Conservation (phyloP, 1,140 invertebrate genomes). For the Diorhabda carinulata region DNA sequence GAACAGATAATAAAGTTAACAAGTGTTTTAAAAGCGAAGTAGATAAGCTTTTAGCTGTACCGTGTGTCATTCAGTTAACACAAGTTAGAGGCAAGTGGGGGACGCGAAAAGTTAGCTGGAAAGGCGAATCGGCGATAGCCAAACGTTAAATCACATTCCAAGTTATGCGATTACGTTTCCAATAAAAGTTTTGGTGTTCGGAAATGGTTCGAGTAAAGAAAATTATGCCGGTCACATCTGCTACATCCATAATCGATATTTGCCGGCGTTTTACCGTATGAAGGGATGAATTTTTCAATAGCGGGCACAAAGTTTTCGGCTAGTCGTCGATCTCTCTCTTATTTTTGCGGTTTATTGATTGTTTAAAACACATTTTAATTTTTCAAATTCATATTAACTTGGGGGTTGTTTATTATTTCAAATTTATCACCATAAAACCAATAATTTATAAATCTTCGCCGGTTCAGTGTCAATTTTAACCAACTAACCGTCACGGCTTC, state of each 20-base stretch:
- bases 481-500: too few relatives aligned
- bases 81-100: background rate
- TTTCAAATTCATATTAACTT: background rate
- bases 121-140: constrained; percentile 5
- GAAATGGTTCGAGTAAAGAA: constrained; percentile 17
- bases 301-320: constrained; percentile 7
- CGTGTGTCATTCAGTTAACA: background rate
- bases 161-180: constrained; percentile 31
- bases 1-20: background rate
- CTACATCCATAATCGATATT: constrained; percentile 29
- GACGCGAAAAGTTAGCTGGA: background rate
- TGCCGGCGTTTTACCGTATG: constrained; percentile 7
- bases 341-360: constrained; percentile 5
- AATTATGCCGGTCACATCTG: constrained; percentile 31
- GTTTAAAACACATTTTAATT: background rate
- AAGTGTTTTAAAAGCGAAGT: background rate
- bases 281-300: constrained; percentile 21
- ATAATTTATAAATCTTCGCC: too few relatives aligned
- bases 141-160: constrained; percentile 30
- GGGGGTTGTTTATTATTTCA: background rate
- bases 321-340: background rate
- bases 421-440: too few relatives aligned
- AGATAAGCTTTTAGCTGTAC: background rate
- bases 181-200: constrained; percentile 29
- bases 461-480: too few relatives aligned